Evolutionary conservation across 2,113 vertebrate species (phyloP).

Genomic region (Phalacrocorax brasilianus): DNA sequence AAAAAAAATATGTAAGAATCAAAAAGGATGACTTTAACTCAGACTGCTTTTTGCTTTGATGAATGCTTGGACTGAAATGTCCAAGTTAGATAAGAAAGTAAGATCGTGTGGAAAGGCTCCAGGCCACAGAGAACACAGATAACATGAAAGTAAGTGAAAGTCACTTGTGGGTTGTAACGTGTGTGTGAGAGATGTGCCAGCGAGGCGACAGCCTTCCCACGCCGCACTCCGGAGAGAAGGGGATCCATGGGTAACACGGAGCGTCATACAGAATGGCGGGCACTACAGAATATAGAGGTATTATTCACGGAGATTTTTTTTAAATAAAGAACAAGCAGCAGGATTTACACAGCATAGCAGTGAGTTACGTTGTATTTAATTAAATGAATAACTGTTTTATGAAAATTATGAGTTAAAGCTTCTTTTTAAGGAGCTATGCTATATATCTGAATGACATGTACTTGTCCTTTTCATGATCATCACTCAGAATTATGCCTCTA

Average conservation of each 20-base stretch:
- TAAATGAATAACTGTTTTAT: not conserved
- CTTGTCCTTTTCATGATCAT: not conserved
- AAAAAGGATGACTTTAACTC: not conserved
- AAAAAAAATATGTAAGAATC: not conserved
- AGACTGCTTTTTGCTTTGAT: slow-evolving; percentile 1
- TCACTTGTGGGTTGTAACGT: not conserved
- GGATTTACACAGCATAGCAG: not conserved
- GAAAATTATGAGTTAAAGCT: not conserved
- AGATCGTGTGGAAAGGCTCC: not conserved
- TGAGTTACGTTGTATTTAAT: not conserved
- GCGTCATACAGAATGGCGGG: not conserved
- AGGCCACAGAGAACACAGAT: slow-evolving; percentile 24
- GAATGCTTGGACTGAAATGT: not conserved
- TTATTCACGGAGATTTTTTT: not conserved
- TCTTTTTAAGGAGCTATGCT: not conserved
- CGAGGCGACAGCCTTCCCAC: fast-evolving
- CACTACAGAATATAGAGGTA: not conserved
- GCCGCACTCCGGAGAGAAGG: not conserved
- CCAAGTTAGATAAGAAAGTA: slow-evolving; percentile 18
- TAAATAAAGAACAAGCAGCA: not conserved
- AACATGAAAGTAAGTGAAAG: slow-evolving; percentile 1
- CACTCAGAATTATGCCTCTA: not conserved
- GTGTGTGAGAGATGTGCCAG: not conserved
- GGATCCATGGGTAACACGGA: not conserved
- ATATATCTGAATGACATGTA: not conserved